Base-by-base conservation (phyloP, 2,888 invertebrate genomes). In the Malthinus seriepunctatus region DNA sequence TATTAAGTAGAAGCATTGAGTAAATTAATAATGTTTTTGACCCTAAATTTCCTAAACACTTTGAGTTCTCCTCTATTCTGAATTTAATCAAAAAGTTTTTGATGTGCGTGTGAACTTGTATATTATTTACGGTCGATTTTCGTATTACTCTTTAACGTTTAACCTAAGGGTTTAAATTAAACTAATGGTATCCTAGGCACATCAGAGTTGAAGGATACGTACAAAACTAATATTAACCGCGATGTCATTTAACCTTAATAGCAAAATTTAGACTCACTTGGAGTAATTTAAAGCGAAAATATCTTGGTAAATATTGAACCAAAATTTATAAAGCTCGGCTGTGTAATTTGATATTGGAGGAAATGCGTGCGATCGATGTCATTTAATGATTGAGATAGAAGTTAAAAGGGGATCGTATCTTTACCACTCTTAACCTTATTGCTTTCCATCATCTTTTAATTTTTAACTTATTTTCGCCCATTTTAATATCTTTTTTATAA, bases 321-420 rank as follows among this genome's bases (percentile, higher is more conserved):
- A 53, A 57, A 61, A 61, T 61, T 57, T 61, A 61, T 61, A 61
- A 61, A 61, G 61, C 61, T 53, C 50, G 50, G 52, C 57, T 57
- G 57, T 53, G 61, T 61, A 61, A 61, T 61, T 57, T 61, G 57
- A 61, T 61, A 61, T 57, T 57, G 56, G 46, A 49, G 61, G 61
- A 61, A 61, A 61, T 54, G 61, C 61, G 61, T 61, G 61, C 53
- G 61, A 61, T 61, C 61, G 61, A 61, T 57, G 61, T 61, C 61
- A 61, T 61, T 61, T 61, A 61, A 56, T 57, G 61, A 61, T 57
- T 61, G 61, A 54, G 57, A 57, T 61, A 54, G 61, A 56, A 57
- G 50, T 57, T 57, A 49, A 32, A 35, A 51, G 42, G 60, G 15
- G 55, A 51, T 32, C 49, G 45, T 32, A 39, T 14, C 31, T 37